A percentile compares a stretch with the other conserved stretches of the same genome.
Conservation (phyloP, 2,888 invertebrate species). For the Antitype chi region DNA sequence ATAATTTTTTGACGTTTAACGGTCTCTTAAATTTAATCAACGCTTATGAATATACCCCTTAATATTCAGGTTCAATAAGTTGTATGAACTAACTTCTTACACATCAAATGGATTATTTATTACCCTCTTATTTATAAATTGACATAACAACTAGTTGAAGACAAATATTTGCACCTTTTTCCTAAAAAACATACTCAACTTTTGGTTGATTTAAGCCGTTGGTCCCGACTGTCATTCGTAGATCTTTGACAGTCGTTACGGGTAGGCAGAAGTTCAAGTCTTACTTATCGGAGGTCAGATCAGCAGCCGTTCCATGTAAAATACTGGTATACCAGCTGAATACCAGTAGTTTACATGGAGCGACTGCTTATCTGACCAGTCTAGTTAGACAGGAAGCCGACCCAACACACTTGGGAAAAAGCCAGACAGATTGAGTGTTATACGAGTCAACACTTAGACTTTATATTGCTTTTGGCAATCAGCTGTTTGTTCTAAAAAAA, state of each 20-base stretch:
- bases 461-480: background rate
- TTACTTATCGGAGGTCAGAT: too few relatives aligned
- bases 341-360: too few relatives aligned
- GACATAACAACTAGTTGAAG: background rate
- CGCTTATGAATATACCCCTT: too few relatives aligned
- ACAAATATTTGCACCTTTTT: background rate
- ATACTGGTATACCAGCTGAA: too few relatives aligned
- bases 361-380: too few relatives aligned
- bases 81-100: background rate
- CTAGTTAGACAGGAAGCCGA: too few relatives aligned
- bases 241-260: background rate
- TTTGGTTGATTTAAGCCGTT: background rate
- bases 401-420: too few relatives aligned
- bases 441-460: background rate
- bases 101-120: conserved; percentile 4
- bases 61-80: background rate
- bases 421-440: background rate
- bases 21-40: too few relatives aligned
- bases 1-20: too few relatives aligned
- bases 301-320: too few relatives aligned
- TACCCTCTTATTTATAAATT: conserved; percentile 10
- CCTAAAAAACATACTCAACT: background rate
- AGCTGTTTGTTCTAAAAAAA: background rate
- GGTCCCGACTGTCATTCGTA: background rate
- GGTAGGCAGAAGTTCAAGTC: background rate